Evolutionary conservation across 2,113 vertebrate genomes (phyloP).

Genomic region (Struthidea cinerea): DNA sequence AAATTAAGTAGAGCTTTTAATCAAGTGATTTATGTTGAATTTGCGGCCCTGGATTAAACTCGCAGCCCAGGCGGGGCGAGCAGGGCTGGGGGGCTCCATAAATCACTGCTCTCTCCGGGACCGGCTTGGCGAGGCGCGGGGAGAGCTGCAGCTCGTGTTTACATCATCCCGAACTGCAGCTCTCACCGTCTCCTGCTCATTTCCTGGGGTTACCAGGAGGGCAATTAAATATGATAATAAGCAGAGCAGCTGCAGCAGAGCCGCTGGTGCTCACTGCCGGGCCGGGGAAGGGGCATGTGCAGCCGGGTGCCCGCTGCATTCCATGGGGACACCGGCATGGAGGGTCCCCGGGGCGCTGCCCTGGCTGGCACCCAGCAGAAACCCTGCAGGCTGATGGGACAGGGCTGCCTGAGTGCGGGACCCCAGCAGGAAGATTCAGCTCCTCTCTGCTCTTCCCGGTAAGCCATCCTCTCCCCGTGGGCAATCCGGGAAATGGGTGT

Average conservation of each 20-base stretch:
- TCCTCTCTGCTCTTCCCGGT: rapidly evolving
- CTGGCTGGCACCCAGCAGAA: not conserved
- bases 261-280: not conserved
- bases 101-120: not conserved
- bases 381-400: rapidly evolving
- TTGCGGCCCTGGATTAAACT: not conserved
- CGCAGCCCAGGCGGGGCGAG: not conserved
- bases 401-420: not conserved
- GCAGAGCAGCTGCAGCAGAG: conserved; percentile 54
- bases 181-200: conserved; percentile 42
- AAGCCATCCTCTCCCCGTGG: rapidly evolving
- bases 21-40: conserved; percentile 50
- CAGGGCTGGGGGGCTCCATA: not conserved
- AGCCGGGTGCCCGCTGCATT: rapidly evolving
- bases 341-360: not conserved
- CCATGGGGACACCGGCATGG: rapidly evolving
- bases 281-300: not conserved
- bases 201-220: conserved; percentile 64
- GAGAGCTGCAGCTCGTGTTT: conserved; percentile 55
- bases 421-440: not conserved
- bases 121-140: not conserved
- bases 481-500: rapidly evolving
- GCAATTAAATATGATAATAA: conserved; percentile 78
- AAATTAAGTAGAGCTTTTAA: conserved; percentile 64
- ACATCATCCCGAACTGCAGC: conserved; percentile 23